Evolutionary conservation across 2,113 vertebrate genomes (phyloP).

Genomic region (Phrynocephalus versicolor): DNA sequence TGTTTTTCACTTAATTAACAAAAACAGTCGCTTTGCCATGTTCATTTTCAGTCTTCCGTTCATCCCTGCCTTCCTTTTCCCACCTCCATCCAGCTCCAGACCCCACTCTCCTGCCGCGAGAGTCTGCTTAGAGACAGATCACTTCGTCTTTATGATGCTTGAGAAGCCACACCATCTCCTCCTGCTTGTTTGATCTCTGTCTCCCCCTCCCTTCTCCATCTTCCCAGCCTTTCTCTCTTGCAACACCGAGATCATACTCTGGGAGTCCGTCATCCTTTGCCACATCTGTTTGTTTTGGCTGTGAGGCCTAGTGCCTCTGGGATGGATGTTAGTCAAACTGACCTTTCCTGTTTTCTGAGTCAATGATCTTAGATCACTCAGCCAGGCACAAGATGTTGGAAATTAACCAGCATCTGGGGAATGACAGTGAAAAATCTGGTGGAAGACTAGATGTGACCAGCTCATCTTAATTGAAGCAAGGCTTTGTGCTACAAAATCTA

Average conservation of each 20-base stretch:
- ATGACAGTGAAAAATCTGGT: constrained; percentile 1
- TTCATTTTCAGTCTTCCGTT: neutral
- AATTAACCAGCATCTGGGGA: constrained; percentile 55
- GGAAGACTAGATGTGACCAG: neutral
- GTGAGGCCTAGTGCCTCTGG: constrained; percentile 32
- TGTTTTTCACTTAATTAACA: constrained; percentile 54
- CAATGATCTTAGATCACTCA: constrained; percentile 52
- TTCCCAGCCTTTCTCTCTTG: constrained; percentile 41
- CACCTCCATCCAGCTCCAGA: neutral
- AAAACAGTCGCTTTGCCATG: constrained; percentile 34
- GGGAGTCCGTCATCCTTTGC: constrained; percentile 28
- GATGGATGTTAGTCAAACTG: constrained; percentile 62
- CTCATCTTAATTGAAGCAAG: neutral
- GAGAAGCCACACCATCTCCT: constrained; percentile 41
- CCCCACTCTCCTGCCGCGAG: neutral
- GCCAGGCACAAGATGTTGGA: constrained; percentile 48
- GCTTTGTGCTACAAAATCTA: neutral
- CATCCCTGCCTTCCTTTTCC: neutral
- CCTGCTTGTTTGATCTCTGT: neutral
- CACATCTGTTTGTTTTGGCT: constrained; percentile 70
- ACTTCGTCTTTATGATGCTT: constrained; percentile 26
- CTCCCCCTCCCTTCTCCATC: neutral
- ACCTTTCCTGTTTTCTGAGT: constrained; percentile 74
- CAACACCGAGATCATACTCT: constrained; percentile 53
- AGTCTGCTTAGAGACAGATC: neutral